Conservation (phyloP, 2,797 vertebrate species). For the Epinephelus malabaricus region DNA sequence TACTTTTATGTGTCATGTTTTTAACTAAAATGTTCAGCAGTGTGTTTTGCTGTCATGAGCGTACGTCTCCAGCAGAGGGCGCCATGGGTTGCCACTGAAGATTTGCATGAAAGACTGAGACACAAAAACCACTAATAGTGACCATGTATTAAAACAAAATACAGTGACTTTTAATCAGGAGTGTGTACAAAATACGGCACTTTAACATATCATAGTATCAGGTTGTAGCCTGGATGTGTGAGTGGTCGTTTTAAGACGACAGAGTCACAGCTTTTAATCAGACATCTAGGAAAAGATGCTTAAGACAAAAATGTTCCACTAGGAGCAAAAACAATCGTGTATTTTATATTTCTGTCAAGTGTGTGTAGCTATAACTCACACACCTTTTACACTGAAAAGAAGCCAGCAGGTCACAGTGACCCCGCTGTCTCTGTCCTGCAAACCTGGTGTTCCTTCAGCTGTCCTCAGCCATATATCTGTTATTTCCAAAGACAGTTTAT, state of each 20-base stretch:
- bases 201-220: not conserved
- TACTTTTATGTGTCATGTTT: not conserved
- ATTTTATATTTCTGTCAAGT: too few relatives aligned
- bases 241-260: not conserved
- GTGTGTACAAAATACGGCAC: slow-evolving; percentile 9
- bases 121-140: not conserved
- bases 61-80: slow-evolving; percentile 23
- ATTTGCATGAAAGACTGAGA: too few relatives aligned
- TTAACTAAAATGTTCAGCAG: accelerated
- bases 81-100: too few relatives aligned
- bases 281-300: not conserved
- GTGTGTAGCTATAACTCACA: not conserved
- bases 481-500: slow-evolving; percentile 29
- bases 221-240: not conserved
- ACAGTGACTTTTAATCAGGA: slow-evolving; percentile 18
- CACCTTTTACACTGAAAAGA: not conserved
- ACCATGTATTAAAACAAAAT: not conserved
- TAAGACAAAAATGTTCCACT: not conserved
- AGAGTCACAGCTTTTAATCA: not conserved
- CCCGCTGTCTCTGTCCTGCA: not conserved
- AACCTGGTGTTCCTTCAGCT: slow-evolving; percentile 10
- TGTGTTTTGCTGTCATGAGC: not conserved
- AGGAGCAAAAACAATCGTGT: too few relatives aligned
- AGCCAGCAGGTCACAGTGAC: slow-evolving; percentile 53
- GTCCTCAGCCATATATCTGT: not conserved